These are phyloP conservation scores for Lordiphosa fenestrarum DNA, from an alignment of 2,888 invertebrate genomes.

Conservation along the genomic window DNA sequence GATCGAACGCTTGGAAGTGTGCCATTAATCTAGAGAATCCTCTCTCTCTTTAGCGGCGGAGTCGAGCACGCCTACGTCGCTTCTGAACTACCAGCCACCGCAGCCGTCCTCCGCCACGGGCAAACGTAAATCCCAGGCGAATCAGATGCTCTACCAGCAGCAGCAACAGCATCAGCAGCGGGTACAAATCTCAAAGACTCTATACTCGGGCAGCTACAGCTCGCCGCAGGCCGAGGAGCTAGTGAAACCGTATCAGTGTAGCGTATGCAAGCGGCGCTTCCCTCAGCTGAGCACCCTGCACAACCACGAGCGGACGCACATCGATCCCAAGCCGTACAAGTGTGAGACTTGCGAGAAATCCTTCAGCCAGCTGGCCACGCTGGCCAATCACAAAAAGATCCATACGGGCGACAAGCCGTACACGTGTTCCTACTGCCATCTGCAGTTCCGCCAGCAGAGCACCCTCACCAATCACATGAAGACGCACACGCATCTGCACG, in stretches of 20 bases:
- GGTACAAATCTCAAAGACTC: constrained; percentile 76
- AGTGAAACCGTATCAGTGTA: constrained; percentile 77
- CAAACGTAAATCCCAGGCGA: constrained; percentile 58
- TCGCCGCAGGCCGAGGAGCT: constrained; percentile 77
- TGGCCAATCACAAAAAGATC: constrained; percentile 77
- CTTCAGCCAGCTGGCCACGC: constrained; percentile 75
- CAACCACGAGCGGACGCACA: constrained; percentile 77
- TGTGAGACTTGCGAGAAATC: constrained; percentile 78
- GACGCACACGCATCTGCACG: constrained; percentile 70
- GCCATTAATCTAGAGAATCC: neutral
- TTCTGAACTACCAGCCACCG: constrained; percentile 75
- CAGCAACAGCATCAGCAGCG: constrained; percentile 61
- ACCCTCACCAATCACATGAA: constrained; percentile 78
- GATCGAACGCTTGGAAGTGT: neutral
- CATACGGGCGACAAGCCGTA: constrained; percentile 77
- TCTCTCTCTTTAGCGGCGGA: constrained; percentile 48
- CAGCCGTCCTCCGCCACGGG: constrained; percentile 44
- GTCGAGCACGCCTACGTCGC: constrained; percentile 74
- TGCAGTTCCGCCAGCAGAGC: constrained; percentile 79
- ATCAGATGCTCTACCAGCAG: constrained; percentile 70
- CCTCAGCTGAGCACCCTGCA: constrained; percentile 77
- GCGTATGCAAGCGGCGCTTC: constrained; percentile 76
- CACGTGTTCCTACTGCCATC: constrained; percentile 77
- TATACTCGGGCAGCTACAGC: constrained; percentile 76
- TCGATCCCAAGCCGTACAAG: constrained; percentile 78